phyloP scores from a whole-genome alignment of 2,797 vertebrate species.

The Trematomus bernacchii region DNA sequence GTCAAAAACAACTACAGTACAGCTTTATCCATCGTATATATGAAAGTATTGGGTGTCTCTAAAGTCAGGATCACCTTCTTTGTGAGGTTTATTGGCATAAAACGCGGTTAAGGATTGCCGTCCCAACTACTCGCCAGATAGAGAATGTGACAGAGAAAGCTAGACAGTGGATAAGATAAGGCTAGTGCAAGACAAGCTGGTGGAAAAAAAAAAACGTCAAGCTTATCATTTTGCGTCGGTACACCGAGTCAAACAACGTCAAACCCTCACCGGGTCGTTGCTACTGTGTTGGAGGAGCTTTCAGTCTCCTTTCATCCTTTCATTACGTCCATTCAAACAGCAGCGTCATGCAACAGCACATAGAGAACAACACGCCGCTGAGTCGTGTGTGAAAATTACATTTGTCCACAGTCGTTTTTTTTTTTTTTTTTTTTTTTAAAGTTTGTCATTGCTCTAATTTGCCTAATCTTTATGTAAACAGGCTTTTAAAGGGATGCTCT shows the following conservation, averaged over 20 bases:
- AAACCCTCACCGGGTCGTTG: not conserved
- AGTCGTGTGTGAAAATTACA: not conserved
- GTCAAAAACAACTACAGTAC: not conserved
- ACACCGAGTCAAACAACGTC: not conserved
- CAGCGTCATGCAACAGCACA: not conserved
- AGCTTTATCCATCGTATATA: not conserved
- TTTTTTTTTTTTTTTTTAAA: not conserved
- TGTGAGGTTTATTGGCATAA: not conserved
- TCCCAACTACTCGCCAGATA: no score
- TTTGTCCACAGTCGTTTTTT: not conserved
- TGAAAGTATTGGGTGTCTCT: not conserved
- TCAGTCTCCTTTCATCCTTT: not conserved
- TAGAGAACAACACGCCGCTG: not conserved
- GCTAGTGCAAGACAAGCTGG: not conserved
- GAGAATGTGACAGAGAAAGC: not conserved
- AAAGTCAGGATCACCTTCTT: not conserved
- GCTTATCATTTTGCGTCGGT: not conserved
- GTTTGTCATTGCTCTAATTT: not conserved
- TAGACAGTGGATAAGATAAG: not conserved
- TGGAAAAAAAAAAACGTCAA: not conserved
- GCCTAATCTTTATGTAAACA: not conserved
- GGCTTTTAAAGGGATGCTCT: not conserved
- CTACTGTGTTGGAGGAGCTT: not conserved
- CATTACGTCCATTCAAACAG: not conserved
- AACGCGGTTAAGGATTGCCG: not conserved